Evolutionary conservation across 2,113 vertebrate genomes (phyloP), one percentile per base, ranked within the genome.

Genomic region (Aramus guarauna): DNA sequence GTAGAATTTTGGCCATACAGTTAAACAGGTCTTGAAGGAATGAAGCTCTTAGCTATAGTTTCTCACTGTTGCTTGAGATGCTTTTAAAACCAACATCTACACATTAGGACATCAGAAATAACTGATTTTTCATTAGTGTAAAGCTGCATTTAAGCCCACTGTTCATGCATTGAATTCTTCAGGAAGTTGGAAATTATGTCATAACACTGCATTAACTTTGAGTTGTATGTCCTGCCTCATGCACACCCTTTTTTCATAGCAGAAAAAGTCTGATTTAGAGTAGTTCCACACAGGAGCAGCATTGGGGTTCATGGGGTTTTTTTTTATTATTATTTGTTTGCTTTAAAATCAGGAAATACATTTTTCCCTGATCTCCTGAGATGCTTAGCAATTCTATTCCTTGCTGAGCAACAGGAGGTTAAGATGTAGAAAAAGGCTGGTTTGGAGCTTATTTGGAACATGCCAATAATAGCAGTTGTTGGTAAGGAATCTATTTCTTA

Each of bases 391-490:
- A 66, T 89, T 94, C 77, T 88, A 22, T 90, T 92, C 56, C 48
- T 94, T 92, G 73, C 92, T 91, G 81, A 95, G 63, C 69, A 96
- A 90, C 80, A 85, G 89, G 53, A 82, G 48, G n/a, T 47, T 90
- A 74, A 90, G n/a, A 63, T 19, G 32, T 36, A 92, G 79, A 83
- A 91, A 39, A 92, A 82, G 55, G 23, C 83, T 91, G 56, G 9
- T 94, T 94, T 79, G 29, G 77, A 94, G 53, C 67, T 41, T 92
- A 34, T 64, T 91, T 87, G 89, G 83, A 96, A 87, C 30, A 90
- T 73, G 58, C 80, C 86, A 94, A 81, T 94, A 95, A 96, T 94
- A 95, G 88, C 62, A 91, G 80, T 95, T 94, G 84, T 87, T 91
- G 92, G 50, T 96, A 92, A 85, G 4, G 36, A 76, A 92, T 93